These are phyloP conservation scores for Hemitrygon akajei DNA, from an alignment of 2,797 vertebrate species.

Conservation along the genomic window DNA sequence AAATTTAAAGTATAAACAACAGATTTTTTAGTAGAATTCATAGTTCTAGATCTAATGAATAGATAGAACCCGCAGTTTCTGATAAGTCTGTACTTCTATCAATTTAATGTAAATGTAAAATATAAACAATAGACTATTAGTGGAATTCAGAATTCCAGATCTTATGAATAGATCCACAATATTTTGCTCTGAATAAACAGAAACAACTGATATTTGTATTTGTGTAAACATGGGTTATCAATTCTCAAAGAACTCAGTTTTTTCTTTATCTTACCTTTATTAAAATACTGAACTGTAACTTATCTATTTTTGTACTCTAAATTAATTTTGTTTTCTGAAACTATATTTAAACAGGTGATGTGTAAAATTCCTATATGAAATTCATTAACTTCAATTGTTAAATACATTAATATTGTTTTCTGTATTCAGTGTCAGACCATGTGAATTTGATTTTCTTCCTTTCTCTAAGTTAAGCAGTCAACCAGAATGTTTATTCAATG, in stretches of 20 bases:
- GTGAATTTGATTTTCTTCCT: neutral
- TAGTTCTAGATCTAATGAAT: neutral
- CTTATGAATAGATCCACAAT: neutral
- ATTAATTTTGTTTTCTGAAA: neutral
- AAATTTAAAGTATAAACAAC: neutral
- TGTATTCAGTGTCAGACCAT: neutral
- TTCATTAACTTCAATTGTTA: neutral
- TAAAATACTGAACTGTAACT: neutral
- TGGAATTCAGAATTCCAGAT: neutral
- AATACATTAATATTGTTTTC: constrained; percentile 7
- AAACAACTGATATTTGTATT: neutral
- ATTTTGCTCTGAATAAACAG: neutral
- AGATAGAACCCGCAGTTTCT: neutral
- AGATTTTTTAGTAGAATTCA: neutral
- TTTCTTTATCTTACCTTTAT: neutral
- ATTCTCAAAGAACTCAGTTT: neutral
- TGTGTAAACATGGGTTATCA: neutral
- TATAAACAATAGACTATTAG: neutral
- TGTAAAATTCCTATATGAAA: neutral
- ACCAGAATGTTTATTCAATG: neutral
- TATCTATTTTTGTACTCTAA: neutral
- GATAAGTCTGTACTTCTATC: neutral
- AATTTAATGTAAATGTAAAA: constrained; percentile 22
- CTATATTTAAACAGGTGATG: neutral
- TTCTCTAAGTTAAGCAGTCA: neutral